Percentiles rank a stretch among this genome's conserved stretches.
phyloP scores from a whole-genome alignment of 2,888 invertebrate genomes.

The Megamerina dolium region DNA sequence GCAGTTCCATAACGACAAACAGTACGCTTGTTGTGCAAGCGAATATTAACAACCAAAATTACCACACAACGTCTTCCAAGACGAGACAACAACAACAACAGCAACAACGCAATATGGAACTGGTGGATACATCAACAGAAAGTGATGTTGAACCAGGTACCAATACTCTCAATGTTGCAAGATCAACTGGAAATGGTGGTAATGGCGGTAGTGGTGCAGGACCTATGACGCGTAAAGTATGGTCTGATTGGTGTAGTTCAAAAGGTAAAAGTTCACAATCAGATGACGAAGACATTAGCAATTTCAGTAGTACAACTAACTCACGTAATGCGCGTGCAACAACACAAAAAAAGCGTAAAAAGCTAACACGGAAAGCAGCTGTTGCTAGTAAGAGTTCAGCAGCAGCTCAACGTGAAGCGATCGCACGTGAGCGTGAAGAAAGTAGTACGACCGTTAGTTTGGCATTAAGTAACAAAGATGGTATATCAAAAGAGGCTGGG shows the following conservation, averaged over 20 bases:
- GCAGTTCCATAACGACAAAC: conserved; percentile 18
- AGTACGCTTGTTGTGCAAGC: conserved; percentile 12
- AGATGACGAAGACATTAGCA: conserved; percentile 55
- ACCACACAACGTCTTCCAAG: conserved; percentile 12
- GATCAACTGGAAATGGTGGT: conserved; percentile 33
- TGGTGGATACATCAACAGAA: conserved; percentile 43
- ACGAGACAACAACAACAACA: conserved; percentile 26
- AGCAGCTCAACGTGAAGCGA: conserved; percentile 38
- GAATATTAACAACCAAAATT: conserved; percentile 3
- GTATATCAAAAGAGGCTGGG: conserved; percentile 50
- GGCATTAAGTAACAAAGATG: conserved; percentile 41
- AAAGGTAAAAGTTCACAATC: conserved; percentile 59
- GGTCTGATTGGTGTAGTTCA: conserved; percentile 66
- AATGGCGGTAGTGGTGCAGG: conserved; percentile 50
- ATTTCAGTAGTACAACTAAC: conserved; percentile 32
- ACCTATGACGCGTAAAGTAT: conserved; percentile 67
- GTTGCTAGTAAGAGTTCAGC: conserved; percentile 44
- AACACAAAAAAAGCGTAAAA: conserved; percentile 46
- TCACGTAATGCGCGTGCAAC: conserved; percentile 31
- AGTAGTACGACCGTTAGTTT: conserved; percentile 44
- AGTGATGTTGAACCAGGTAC: conserved; percentile 35
- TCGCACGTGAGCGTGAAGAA: conserved; percentile 40
- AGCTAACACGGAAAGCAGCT: conserved; percentile 48
- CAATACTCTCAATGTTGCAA: conserved; percentile 17
- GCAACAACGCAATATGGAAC: conserved; percentile 33